Evolutionary conservation across 1,140 invertebrate species (phyloP).

Genomic region (Hylyphantes graminicola): DNA sequence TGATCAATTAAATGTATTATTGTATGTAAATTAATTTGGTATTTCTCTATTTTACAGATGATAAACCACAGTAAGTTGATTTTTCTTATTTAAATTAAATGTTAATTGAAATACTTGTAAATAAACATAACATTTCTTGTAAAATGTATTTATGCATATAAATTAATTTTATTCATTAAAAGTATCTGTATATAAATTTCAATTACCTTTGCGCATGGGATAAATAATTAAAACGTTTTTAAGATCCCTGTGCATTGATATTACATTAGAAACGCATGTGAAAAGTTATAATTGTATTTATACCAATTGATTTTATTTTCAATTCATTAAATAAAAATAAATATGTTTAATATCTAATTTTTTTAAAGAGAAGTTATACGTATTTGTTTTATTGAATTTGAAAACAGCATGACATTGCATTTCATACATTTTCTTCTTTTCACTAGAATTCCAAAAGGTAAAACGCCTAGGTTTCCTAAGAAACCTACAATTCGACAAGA

Average conservation of each 20-base stretch:
- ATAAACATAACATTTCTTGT: too few relatives aligned
- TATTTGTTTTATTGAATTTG: too few relatives aligned
- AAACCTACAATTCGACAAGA: slow-evolving; percentile 96
- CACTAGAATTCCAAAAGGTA: slow-evolving; percentile 90
- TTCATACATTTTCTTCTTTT: slow-evolving; percentile 61
- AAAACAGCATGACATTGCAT: too few relatives aligned
- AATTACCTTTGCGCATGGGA: too few relatives aligned
- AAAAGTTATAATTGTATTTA: too few relatives aligned
- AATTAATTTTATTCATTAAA: neutral
- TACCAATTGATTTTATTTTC: neutral
- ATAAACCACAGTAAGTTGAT: slow-evolving; percentile 57
- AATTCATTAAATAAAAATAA: neutral
- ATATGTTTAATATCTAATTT: too few relatives aligned
- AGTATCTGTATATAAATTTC: neutral
- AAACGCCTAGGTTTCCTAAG: slow-evolving; percentile 95
- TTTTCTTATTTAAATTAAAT: slow-evolving; percentile 17
- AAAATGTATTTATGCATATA: neutral
- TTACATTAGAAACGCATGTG: too few relatives aligned
- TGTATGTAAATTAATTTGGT: neutral
- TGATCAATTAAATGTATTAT: neutral
- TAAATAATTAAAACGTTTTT: too few relatives aligned
- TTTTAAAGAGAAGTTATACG: neutral
- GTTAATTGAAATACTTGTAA: neutral
- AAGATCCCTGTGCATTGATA: too few relatives aligned
- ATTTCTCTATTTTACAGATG: slow-evolving; percentile 37